Conservation (phyloP, 2,888 invertebrate genomes). For the Smittia aterrima region DNA sequence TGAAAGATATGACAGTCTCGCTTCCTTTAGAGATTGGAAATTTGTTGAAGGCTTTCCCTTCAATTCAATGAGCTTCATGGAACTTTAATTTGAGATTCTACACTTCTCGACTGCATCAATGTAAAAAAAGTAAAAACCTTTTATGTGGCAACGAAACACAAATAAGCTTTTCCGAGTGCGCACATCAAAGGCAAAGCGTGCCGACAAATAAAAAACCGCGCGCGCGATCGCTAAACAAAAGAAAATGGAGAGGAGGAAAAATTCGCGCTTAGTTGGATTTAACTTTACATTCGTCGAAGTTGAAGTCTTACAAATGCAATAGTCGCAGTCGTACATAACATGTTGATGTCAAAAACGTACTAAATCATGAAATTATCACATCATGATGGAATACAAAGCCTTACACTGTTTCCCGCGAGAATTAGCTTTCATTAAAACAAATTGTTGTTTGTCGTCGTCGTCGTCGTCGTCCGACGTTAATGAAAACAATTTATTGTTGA, state of each 20-base stretch:
- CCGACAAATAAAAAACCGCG: neutral
- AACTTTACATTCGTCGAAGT: no score
- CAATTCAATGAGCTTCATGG: neutral
- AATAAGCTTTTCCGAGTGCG: constrained; percentile 1
- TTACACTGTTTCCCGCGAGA: constrained; percentile 12
- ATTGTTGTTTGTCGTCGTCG: constrained; percentile 13
- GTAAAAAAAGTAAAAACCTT: neutral
- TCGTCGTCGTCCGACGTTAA: neutral
- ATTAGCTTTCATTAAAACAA: constrained; percentile 25
- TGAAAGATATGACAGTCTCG: no score
- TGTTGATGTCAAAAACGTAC: constrained; percentile 3
- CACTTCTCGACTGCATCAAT: neutral
- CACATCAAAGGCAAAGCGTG: constrained; percentile 6
- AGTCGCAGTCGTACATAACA: neutral
- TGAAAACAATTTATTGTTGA: constrained; percentile 2
- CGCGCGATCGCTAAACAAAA: neutral
- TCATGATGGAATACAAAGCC: constrained; percentile 13
- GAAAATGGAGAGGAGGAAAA: neutral
- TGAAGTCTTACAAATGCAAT: neutral
- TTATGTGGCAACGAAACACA: neutral
- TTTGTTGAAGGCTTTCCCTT: neutral
- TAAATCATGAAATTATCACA: constrained; percentile 11
- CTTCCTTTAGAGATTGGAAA: neutral
- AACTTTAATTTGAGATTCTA: neutral
- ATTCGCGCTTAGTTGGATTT: no score